Percentiles rank a stretch among this genome's conserved stretches.
Conservation (phyloP, 2,113 vertebrate species). For the Holacanthus passer region DNA sequence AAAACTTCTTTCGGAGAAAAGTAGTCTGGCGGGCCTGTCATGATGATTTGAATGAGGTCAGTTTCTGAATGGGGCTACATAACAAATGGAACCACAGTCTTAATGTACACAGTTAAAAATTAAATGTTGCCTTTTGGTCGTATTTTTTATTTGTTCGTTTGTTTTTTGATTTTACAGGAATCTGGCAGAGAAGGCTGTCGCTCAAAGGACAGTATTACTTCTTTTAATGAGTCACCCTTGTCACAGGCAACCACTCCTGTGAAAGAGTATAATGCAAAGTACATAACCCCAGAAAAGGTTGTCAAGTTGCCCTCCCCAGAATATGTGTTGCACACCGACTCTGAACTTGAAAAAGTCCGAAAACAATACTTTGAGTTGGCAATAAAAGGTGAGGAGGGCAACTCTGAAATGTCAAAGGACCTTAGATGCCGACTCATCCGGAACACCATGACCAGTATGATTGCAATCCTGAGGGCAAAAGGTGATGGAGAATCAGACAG, state of each 20-base stretch:
- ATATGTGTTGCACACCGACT: slow-evolving; percentile 21
- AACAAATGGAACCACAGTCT: too few relatives aligned
- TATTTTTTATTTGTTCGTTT: slow-evolving; percentile 8
- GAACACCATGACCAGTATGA: slow-evolving; percentile 42
- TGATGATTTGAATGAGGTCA: slow-evolving; percentile 10
- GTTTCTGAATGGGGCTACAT: slow-evolving; percentile 7
- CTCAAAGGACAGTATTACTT: neutral
- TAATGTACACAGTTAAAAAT: neutral
- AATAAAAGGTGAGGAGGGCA: neutral
- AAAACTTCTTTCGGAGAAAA: slow-evolving; percentile 9
- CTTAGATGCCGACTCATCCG: slow-evolving; percentile 23
- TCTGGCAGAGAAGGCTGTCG: slow-evolving; percentile 1
- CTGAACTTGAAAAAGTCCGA: slow-evolving; percentile 4
- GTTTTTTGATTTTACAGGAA: slow-evolving; percentile 18
- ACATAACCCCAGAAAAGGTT: neutral
- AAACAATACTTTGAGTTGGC: slow-evolving; percentile 19
- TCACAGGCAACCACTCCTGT: neutral
- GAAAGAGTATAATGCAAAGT: neutral
- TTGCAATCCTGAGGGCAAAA: slow-evolving; percentile 22
- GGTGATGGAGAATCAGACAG: slow-evolving; percentile 17
- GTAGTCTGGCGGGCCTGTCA: slow-evolving; percentile 11
- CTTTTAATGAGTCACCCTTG: neutral
- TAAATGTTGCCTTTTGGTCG: neutral
- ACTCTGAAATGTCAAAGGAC: slow-evolving; percentile 40
- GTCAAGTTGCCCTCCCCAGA: slow-evolving; percentile 14